Evolutionary conservation across 2,888 invertebrate species (phyloP).

Genomic region (Sialis lutaria): DNA sequence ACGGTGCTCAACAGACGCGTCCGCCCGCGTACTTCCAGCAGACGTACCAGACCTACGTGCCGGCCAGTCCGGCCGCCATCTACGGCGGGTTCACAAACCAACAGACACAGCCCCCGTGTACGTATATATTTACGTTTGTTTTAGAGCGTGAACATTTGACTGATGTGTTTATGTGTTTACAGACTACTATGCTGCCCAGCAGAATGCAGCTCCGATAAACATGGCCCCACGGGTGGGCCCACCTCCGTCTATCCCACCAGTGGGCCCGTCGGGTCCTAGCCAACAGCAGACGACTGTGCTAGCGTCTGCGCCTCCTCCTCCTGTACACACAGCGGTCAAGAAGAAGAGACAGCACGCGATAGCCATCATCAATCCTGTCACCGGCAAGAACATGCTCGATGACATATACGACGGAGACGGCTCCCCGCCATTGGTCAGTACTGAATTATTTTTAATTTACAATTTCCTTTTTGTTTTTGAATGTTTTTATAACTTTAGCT

Average conservation of each 20-base stretch:
- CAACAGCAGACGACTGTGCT: conserved; percentile 3
- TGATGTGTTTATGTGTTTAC: background rate
- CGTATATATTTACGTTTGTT: background rate
- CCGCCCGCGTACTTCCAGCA: background rate
- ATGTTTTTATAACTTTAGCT: no score
- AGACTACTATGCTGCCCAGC: conserved; percentile 1
- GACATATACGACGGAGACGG: conserved; percentile 24
- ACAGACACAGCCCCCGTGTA: background rate
- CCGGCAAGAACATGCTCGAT: conserved; percentile 24
- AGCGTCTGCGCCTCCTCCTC: conserved; percentile 11
- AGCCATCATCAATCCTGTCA: conserved; percentile 22
- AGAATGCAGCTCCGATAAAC: conserved; percentile 1
- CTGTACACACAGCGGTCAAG: conserved; percentile 8
- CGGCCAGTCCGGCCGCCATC: background rate
- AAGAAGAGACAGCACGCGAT: conserved; percentile 18
- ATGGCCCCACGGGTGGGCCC: conserved; percentile 8
- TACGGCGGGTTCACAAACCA: background rate
- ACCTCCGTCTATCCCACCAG: conserved; percentile 11
- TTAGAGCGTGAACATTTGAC: no score
- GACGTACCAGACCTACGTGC: background rate
- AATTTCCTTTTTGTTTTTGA: no score
- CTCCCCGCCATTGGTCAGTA: conserved; percentile 20
- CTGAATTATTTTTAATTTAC: no score
- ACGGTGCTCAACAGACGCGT: no score
- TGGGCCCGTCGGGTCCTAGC: conserved; percentile 11